Evolutionary conservation across 2,797 vertebrate species (phyloP).

Genomic region (Gambelia wislizenii): DNA sequence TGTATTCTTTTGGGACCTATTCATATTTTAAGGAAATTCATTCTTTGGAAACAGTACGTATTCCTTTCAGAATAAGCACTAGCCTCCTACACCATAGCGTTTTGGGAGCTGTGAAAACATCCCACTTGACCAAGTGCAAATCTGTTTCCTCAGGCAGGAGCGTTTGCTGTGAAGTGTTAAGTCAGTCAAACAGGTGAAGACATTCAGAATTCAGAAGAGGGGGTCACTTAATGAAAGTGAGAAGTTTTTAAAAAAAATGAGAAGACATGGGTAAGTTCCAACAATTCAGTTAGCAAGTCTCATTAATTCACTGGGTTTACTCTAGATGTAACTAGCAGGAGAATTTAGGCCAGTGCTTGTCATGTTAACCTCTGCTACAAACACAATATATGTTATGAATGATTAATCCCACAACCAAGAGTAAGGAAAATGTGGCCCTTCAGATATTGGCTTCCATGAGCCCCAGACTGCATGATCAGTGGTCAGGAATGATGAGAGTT

Average conservation of each 20-base stretch:
- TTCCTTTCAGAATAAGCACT: not conserved
- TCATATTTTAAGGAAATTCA: not conserved
- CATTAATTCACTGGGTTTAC: too few relatives aligned
- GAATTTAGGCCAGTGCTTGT: too few relatives aligned
- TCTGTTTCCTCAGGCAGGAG: slow-evolving; percentile 13
- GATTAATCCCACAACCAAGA: not conserved
- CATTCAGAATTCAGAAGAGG: not conserved
- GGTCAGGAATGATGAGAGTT: not conserved
- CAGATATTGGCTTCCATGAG: not conserved
- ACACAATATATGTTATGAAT: not conserved
- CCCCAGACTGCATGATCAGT: not conserved
- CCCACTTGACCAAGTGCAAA: not conserved
- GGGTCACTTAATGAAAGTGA: not conserved
- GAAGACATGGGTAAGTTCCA: too few relatives aligned
- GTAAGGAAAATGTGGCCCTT: not conserved
- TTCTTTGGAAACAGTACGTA: slow-evolving; percentile 1
- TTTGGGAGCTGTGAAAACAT: slow-evolving; percentile 18
- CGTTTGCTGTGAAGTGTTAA: not conserved
- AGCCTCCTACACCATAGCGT: slow-evolving; percentile 5
- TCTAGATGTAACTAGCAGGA: too few relatives aligned
- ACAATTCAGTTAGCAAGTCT: too few relatives aligned
- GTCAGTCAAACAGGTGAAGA: slow-evolving; percentile 13
- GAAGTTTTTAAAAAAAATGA: not conserved
- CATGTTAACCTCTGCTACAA: too few relatives aligned
- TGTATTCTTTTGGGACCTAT: not conserved